Conservation (phyloP, 2,797 vertebrate genomes). For the Pitangus sulphuratus region DNA sequence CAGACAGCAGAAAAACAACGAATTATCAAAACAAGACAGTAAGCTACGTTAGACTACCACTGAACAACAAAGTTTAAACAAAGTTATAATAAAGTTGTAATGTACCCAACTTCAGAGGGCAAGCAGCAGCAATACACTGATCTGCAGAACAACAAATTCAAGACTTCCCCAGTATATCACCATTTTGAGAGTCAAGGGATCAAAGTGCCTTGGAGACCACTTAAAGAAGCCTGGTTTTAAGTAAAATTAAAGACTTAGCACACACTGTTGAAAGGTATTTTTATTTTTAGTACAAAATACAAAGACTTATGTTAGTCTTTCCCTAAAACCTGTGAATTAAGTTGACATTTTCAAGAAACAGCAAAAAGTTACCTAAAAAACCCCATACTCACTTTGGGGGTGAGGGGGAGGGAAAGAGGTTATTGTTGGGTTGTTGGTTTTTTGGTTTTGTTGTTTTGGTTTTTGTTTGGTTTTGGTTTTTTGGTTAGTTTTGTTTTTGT, state of each 20-base stretch:
- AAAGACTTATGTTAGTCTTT: neutral
- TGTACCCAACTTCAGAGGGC: neutral
- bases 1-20: conserved; percentile 1
- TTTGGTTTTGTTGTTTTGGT: too few species aligned
- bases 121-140: neutral
- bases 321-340: neutral
- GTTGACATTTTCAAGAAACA: neutral
- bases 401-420: too few species aligned
- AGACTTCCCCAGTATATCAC: neutral
- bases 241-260: neutral
- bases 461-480: too few species aligned
- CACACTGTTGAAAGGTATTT: neutral
- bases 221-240: neutral
- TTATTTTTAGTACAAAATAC: neutral
- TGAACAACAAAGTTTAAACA: neutral
- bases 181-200: neutral
- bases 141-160: neutral
- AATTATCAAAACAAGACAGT: neutral
- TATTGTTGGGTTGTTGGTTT: neutral
- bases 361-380: neutral
- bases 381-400: neutral
- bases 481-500: too few species aligned
- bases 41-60: neutral
- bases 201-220: rapidly evolving
- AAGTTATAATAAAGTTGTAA: neutral